Conservation (phyloP, 2,113 vertebrate species). For the Oriolus oriolus region DNA sequence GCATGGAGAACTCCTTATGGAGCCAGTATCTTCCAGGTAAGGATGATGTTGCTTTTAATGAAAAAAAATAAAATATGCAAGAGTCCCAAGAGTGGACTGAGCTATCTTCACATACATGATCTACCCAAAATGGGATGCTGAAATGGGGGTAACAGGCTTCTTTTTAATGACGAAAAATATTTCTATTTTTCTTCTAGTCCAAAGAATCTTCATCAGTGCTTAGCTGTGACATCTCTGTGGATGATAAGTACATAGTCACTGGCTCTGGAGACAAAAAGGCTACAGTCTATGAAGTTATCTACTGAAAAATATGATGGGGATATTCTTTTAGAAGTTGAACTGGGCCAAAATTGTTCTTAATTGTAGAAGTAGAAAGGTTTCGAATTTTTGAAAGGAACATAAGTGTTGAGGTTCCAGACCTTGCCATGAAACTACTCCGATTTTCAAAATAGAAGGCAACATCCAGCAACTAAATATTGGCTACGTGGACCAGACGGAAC, state of each 20-base stretch:
- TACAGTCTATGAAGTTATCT: slow-evolving; percentile 86
- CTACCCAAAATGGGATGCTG: neutral
- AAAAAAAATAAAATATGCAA: neutral
- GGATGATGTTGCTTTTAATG: neutral
- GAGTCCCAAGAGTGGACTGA: neutral
- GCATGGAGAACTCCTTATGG: slow-evolving; percentile 98
- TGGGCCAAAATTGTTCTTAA: slow-evolving; percentile 78
- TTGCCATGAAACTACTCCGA: slow-evolving; percentile 53
- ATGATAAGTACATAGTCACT: slow-evolving; percentile 86
- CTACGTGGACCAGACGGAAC: slow-evolving; percentile 48
- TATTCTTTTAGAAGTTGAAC: slow-evolving; percentile 70
- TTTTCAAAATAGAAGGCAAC: slow-evolving; percentile 52
- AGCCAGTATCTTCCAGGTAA: slow-evolving; percentile 99
- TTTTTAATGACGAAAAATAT: neutral
- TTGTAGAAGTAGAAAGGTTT: slow-evolving; percentile 72
- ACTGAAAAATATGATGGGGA: slow-evolving; percentile 73
- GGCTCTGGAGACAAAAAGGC: slow-evolving; percentile 86
- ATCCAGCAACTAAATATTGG: slow-evolving; percentile 18
- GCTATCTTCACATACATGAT: neutral
- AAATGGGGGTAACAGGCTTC: neutral
- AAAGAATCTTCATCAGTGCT: slow-evolving; percentile 86
- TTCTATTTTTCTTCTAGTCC: slow-evolving; percentile 72
- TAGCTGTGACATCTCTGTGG: slow-evolving; percentile 86
- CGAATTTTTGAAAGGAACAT: slow-evolving; percentile 65
- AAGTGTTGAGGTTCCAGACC: slow-evolving; percentile 56